Evolutionary conservation across 2,888 invertebrate genomes (phyloP).

Genomic region (Abrostola triplasia): DNA sequence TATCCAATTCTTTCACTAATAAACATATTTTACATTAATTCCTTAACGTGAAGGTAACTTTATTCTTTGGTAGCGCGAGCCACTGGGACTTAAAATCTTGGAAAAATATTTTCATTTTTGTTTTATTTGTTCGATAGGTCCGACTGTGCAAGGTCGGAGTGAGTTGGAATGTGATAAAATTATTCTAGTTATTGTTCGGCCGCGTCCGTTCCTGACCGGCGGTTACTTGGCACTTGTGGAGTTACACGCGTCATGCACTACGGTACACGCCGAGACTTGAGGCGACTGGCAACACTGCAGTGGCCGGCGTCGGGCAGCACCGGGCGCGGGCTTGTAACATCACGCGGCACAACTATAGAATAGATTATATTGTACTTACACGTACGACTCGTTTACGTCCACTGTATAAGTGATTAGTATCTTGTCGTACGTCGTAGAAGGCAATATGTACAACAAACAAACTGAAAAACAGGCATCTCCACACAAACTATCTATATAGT

Average conservation of each 20-base stretch:
- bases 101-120: conserved; percentile 64
- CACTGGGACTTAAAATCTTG: conserved; percentile 69
- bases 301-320: conserved; percentile 15
- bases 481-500: conserved; percentile 24
- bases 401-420: conserved; percentile 12
- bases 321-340: conserved; percentile 41
- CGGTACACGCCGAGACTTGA: conserved; percentile 35
- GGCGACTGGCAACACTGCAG: conserved; percentile 41
- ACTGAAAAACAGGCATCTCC: conserved; percentile 11
- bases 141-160: conserved; percentile 66
- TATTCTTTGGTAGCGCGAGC: conserved; percentile 87
- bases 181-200: conserved; percentile 74
- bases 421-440: conserved; percentile 10
- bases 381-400: conserved; percentile 28
- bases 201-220: conserved; percentile 67
- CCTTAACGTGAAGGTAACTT: conserved; percentile 86
- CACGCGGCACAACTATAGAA: conserved; percentile 23
- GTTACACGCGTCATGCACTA: conserved; percentile 58
- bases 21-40: conserved; percentile 80
- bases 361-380: conserved; percentile 35
- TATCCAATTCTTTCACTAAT: conserved; percentile 72
- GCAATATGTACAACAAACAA: conserved; percentile 18
- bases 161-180: conserved; percentile 71
- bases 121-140: conserved; percentile 57
- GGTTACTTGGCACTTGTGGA: conserved; percentile 81